These are phyloP conservation scores for Chloroceryle amazona DNA, from an alignment of 2,797 vertebrate genomes.

Conservation along the genomic window DNA sequence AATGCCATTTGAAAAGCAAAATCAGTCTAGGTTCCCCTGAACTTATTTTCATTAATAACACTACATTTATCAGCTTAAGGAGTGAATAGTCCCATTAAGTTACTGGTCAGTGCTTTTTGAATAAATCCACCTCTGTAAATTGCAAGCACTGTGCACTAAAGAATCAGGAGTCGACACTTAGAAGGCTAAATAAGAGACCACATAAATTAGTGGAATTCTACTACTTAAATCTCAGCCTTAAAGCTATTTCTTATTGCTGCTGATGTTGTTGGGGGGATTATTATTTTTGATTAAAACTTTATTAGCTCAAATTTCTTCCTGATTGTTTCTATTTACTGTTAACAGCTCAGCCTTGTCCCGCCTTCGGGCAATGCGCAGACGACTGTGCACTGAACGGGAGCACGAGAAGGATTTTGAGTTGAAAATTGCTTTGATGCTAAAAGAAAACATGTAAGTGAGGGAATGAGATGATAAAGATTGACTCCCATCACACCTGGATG, in stretches of 20 bases:
- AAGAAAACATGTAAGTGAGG: constrained; percentile 74
- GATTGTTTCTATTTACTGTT: background rate
- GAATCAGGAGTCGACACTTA: background rate
- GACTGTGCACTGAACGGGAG: constrained; percentile 81
- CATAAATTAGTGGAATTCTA: background rate
- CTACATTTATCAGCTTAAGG: background rate
- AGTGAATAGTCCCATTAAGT: background rate
- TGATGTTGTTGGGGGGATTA: background rate
- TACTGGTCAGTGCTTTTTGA: background rate
- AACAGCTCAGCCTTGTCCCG: constrained; percentile 82
- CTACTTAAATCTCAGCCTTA: background rate
- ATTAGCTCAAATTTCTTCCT: background rate
- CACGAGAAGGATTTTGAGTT: constrained; percentile 81
- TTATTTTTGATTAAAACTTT: background rate
- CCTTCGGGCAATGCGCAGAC: constrained; percentile 77
- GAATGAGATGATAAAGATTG: background rate
- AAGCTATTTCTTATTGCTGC: background rate
- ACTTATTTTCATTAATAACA: background rate
- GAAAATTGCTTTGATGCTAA: constrained; percentile 68
- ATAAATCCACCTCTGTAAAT: background rate
- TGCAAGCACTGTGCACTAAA: background rate
- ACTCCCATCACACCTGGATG: no score
- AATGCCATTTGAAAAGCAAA: background rate
- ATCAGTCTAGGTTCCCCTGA: background rate
- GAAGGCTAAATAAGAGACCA: background rate